Base-by-base conservation (phyloP, 2,797 vertebrate genomes). In the Acrossocheilus fasciatus region DNA sequence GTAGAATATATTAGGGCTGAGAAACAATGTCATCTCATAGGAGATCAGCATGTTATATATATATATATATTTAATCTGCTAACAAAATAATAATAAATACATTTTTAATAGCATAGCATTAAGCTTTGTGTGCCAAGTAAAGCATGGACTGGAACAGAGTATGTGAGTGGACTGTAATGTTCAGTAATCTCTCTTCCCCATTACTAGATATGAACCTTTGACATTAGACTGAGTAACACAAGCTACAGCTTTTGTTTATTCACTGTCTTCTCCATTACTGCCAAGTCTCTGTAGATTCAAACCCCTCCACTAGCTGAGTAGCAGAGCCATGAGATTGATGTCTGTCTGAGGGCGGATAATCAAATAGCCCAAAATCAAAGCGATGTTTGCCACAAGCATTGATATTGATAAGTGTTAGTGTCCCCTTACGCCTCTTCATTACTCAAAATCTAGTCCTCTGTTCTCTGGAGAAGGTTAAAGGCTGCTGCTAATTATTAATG, bases 401-500 rank as follows among this genome's bases (percentile, higher is more conserved):
- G 18, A 8, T 69, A 68, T 77, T 89, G 54, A 87, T 75, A 72
- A 66, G 7, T 34, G 66, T 34, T 9, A 14, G 62, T 54, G 43
- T 50, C 75, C 75, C 34, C 83, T 68, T 70, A 66, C 9, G 79
- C 86, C 54, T 88, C 85, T 73, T 70, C 69, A 45, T 89, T 84
- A 41, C 87, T 88, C 89, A 72, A 68, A 76, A 84, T 77, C 82
- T 82, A 83, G 41, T 77, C 77, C 82, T 43, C 39, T 83, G 81
- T 86, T 75, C 89, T 90, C 72, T 70, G 81, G 87, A 87, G 84
- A 91, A 80, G 30, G 72, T 66, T 83, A 87, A 84, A 69, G 70
- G 78, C 81, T 76, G 23, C 70, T 84, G 87, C 89, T 89, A 87
- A 92, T 93, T 92, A 94, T 92, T 92, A 87, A 94, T 94, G 93